A percentile compares a stretch with the other conserved stretches of the same genome.
Conservation (phyloP, 1,140 invertebrate genomes). For the Pseudomyrmex gracilis region DNA sequence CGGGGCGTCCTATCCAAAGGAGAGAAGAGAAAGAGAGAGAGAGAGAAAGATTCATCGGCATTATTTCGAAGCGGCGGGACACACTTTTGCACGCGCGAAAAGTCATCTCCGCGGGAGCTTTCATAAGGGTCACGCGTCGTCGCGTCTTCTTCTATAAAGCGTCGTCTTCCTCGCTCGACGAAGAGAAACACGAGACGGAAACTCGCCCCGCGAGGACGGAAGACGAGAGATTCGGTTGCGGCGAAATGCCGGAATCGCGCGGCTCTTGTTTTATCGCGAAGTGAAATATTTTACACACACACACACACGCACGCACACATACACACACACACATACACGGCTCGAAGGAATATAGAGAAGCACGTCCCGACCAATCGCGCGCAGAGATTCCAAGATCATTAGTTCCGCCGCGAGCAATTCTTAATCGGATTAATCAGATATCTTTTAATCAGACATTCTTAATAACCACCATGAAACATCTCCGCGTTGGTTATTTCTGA, state of each 20-base stretch:
- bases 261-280: constrained; percentile 20
- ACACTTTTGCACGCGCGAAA: constrained; percentile 77
- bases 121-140: constrained; percentile 43
- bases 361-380: too few species aligned
- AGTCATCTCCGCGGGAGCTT: constrained; percentile 73
- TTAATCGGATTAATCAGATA: constrained; percentile 2
- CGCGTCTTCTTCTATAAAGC: constrained; percentile 13
- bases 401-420: background rate
- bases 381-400: background rate
- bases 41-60: constrained; percentile 46
- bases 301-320: too few species aligned
- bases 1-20: constrained; percentile 64
- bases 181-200: constrained; percentile 54
- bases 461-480: background rate
- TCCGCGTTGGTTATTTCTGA: background rate
- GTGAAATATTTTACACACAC: too few species aligned
- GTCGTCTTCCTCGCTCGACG: constrained; percentile 6
- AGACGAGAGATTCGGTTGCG: constrained; percentile 29
- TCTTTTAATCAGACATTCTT: background rate
- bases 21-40: constrained; percentile 5
- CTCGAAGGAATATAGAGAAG: background rate
- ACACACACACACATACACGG: too few species aligned
- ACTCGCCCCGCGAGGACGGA: background rate
- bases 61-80: constrained; percentile 57
- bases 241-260: background rate